Evolutionary conservation across 2,888 invertebrate genomes (phyloP).

Genomic region (Pharmacophagus antenor): DNA sequence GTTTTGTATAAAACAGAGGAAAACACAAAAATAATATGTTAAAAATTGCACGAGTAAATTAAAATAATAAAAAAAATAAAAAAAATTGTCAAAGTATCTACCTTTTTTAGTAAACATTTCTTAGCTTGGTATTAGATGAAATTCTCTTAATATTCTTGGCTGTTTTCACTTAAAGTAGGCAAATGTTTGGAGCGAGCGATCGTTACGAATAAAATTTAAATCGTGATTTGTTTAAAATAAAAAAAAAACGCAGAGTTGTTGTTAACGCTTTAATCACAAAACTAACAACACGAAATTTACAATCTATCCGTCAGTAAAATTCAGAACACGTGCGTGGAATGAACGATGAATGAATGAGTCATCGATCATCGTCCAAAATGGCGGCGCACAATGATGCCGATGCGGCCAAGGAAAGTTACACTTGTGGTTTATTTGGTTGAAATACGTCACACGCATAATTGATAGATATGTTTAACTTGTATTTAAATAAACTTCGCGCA

Average conservation of each 20-base stretch:
- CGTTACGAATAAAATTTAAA: neutral
- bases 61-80: neutral
- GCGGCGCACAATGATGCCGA: slow-evolving; percentile 27
- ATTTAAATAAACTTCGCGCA: neutral
- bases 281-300: slow-evolving; percentile 14
- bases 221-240: neutral
- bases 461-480: neutral
- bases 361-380: slow-evolving; percentile 27
- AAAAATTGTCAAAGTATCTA: slow-evolving; percentile 18
- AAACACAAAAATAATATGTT: slow-evolving; percentile 3
- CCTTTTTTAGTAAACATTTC: slow-evolving; percentile 27
- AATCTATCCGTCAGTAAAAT: slow-evolving; percentile 23
- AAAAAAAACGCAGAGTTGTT: slow-evolving; percentile 11
- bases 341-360: slow-evolving; percentile 27
- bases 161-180: neutral
- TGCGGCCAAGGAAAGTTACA: slow-evolving; percentile 20
- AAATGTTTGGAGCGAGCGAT: neutral
- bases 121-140: slow-evolving; percentile 21
- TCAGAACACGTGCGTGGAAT: slow-evolving; percentile 23
- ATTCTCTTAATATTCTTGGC: slow-evolving; percentile 11
- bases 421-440: slow-evolving; percentile 15
- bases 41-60: neutral
- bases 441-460: slow-evolving; percentile 17
- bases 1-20: slow-evolving; percentile 5
- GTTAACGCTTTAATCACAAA: slow-evolving; percentile 23